Evolutionary conservation across 2,888 invertebrate genomes (phyloP).

Genomic region (Sarcophaga subvicina): DNA sequence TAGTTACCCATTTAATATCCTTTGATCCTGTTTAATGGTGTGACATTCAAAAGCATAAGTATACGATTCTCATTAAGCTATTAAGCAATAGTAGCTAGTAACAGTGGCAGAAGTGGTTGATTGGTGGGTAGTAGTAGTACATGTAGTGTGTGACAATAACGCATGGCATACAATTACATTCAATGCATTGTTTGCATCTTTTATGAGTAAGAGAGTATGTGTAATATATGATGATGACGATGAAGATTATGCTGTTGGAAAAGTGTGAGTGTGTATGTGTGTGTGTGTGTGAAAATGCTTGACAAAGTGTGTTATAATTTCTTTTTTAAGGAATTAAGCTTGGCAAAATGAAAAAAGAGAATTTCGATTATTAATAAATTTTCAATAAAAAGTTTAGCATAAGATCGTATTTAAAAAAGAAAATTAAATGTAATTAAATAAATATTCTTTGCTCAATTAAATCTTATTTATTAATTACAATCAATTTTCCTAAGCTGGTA

Average conservation of each 20-base stretch:
- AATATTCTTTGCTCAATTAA: neutral
- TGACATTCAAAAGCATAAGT: neutral
- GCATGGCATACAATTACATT: constrained; percentile 27
- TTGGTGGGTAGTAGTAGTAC: constrained; percentile 26
- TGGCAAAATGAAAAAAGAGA: constrained; percentile 59
- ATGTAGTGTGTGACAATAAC: constrained; percentile 40
- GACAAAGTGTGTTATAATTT: constrained; percentile 22
- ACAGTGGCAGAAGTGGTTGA: neutral
- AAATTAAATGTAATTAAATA: constrained; percentile 51
- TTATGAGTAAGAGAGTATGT: neutral
- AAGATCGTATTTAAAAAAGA: neutral
- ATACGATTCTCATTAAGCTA: neutral
- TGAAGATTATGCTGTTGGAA: constrained; percentile 53
- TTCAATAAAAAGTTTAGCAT: neutral
- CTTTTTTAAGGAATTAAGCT: constrained; percentile 45
- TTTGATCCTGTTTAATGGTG: constrained; percentile 44
- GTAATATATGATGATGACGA: constrained; percentile 19
- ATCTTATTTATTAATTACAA: constrained; percentile 40
- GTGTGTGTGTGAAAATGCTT: constrained; percentile 29
- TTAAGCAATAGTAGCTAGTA: neutral
- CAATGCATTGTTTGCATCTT: neutral
- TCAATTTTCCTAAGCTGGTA: constrained; percentile 20
- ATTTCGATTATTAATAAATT: constrained; percentile 50
- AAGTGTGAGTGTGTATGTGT: constrained; percentile 28
- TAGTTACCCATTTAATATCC: constrained; percentile 51